Evolutionary conservation across 1,140 invertebrate species (phyloP), one percentile per base, ranked within the genome.

Genomic region (Drosophila punjabiensis): DNA sequence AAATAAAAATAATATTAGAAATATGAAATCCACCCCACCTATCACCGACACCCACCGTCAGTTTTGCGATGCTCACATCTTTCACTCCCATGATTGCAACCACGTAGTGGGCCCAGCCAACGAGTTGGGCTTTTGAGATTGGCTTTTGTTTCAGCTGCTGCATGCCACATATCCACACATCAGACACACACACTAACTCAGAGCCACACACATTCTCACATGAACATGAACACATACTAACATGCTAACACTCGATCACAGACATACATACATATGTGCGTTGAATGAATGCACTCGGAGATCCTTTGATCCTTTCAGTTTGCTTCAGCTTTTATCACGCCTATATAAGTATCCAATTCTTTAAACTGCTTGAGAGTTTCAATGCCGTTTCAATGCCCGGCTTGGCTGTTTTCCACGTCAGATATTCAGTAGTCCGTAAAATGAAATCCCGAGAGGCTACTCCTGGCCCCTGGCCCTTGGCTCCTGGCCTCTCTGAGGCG

Each of bases 31-130:
- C 48, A 30, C 43, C 41, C n/a, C n/a, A 41, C 30, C 35, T 18
- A 45, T 24, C 64, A 56, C 69, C 53, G 13, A n/a, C 69, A 74
- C 71, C 48, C n/a, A n/a, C n/a, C 48, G 55, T 53, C 68, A 74
- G 47, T 75, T 75, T 74, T 74, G 71, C 69, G 39, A 75, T 75
- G 71, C 56, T 75, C 71, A 74, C 71, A 75, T 75, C 55, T 75
- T 45, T 75, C 70, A 74, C 55, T 73, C 4, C 55, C 70, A 74
- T 73, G 33, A 73, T 50, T 74, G 68, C 69, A 74, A 61, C 48
- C 52, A 73, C 52, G 67, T 67, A 70, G 66, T 53, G 67, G 48
- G 20, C 67, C 47, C 63, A 50, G 37, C 39, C 33, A 37, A 41
- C 20, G 16, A 28, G 45, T 32, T 69, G 55, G 70, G 30, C 35